Conservation (phyloP, 2,888 invertebrate genomes). For the Scaptodrosophila latifasciaeformis region DNA sequence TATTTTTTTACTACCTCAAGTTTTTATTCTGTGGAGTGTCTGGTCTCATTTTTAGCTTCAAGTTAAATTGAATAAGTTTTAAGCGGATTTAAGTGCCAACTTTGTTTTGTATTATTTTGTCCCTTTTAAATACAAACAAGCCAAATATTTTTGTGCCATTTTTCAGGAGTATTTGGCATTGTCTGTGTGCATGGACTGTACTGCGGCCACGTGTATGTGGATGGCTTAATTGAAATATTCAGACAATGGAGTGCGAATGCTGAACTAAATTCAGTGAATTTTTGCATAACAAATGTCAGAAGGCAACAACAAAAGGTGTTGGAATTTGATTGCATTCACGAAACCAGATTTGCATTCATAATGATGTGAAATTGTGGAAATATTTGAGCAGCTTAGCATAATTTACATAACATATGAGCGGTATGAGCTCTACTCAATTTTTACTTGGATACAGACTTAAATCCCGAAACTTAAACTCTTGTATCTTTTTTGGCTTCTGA, state of each 20-base stretch:
- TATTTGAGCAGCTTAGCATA: slow-evolving; percentile 26
- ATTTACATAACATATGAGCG: slow-evolving; percentile 13
- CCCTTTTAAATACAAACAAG: not conserved
- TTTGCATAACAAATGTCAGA: slow-evolving; percentile 50
- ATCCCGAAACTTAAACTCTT: no score
- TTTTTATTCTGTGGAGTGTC: no score
- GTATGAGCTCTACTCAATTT: no score
- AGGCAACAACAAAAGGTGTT: slow-evolving; percentile 39
- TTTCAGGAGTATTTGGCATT: no score
- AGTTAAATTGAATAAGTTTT: slow-evolving; percentile 67
- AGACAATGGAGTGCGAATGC: slow-evolving; percentile 13
- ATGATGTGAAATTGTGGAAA: slow-evolving; percentile 33
- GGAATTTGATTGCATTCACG: slow-evolving; percentile 45
- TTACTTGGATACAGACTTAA: no score
- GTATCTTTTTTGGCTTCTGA: no score
- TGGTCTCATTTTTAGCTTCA: no score
- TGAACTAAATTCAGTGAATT: slow-evolving; percentile 24
- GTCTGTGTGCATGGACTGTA: no score
- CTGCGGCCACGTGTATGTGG: slow-evolving; percentile 42
- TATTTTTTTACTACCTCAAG: not conserved
- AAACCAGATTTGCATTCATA: slow-evolving; percentile 53
- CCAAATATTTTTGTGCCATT: no score
- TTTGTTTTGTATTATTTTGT: not conserved
- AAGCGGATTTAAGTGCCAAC: slow-evolving; percentile 50
- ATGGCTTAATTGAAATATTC: slow-evolving; percentile 56